Base-by-base conservation (phyloP, 1,140 invertebrate species). In the Tetramorium alpestre region DNA sequence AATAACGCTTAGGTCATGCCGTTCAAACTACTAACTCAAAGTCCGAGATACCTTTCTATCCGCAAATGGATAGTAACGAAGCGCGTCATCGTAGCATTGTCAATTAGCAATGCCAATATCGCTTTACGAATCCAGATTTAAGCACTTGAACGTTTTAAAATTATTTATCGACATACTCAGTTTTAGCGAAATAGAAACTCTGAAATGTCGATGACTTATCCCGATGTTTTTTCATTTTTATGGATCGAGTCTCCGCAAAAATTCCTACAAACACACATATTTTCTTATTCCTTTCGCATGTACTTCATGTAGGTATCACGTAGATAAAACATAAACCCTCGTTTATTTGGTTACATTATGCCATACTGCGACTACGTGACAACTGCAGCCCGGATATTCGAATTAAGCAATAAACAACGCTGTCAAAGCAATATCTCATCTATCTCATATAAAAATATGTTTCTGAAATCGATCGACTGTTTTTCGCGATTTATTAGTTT, bases 291-390 rank as follows among this genome's bases (percentile, higher is more conserved):
- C 70, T 18, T 7, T 10, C 28, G 18, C 13, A 10, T 60, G 11
- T 16, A 56, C 56, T 2, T 6, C 16, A n/a, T 22, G 1, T 41
- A 51, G 8, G 49, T 47, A 51, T 41, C n/a, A 84, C 41, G 49
- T 62, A 87, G 13, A 8, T 41, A 76, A 76, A 44, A 76, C 22
- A 38, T 73, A 56, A 86, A 77, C 77, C 62, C 28, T 58, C 76
- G 49, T 82, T 89, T 86, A 82, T 89, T 54, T 76, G 80, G 62
- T 33, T 82, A 64, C 62, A 72, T 90, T 87, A 88, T 76, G 87
- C 75, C 70, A 60, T 56, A 47, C 81, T 62, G 65, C 80, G 69
- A 89, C 70, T 78, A 87, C 64, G 22, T 76, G 28, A 62, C 56
- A 58, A 62, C 56, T 69, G 73, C 25, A 58, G 87, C 49, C 16